phyloP scores from a whole-genome alignment of 2,888 invertebrate species.

The Synanthedon myopaeformis region DNA sequence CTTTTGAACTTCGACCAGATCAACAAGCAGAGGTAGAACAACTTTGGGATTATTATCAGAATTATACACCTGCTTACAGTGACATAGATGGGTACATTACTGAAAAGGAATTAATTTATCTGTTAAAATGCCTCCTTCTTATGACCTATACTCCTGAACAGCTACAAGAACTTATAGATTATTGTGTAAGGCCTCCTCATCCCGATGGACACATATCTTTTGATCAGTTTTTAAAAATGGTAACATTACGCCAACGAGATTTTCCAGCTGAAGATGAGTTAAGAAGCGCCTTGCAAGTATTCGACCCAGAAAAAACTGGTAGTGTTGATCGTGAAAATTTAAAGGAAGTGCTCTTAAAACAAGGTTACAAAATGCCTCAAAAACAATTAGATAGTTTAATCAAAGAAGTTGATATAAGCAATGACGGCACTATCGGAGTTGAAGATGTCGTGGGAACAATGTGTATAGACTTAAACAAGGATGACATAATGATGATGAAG shows the following conservation, averaged over 20 bases:
- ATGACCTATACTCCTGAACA: constrained; percentile 55
- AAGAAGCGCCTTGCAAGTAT: constrained; percentile 37
- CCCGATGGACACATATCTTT: constrained; percentile 46
- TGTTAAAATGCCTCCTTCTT: constrained; percentile 45
- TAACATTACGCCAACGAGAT: constrained; percentile 46
- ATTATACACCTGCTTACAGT: constrained; percentile 53
- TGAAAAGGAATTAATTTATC: constrained; percentile 48
- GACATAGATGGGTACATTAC: constrained; percentile 49
- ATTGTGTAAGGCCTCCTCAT: constrained; percentile 46
- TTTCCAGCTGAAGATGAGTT: constrained; percentile 47
- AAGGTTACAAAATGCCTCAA: constrained; percentile 42
- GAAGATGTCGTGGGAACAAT: constrained; percentile 59
- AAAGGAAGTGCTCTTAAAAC: constrained; percentile 34
- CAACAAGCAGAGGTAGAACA: constrained; percentile 52
- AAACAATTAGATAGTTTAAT: constrained; percentile 41
- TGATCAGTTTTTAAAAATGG: constrained; percentile 54
- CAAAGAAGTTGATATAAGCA: constrained; percentile 53
- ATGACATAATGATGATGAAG: constrained; percentile 41
- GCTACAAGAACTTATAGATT: constrained; percentile 42
- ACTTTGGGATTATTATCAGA: constrained; percentile 50
- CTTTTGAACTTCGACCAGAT: constrained; percentile 45
- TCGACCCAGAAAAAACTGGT: constrained; percentile 39
- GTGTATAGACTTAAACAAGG: constrained; percentile 51
- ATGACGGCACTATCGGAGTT: constrained; percentile 53
- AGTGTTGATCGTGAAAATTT: constrained; percentile 40